Base-by-base conservation (phyloP, 1,140 invertebrate species). In the Orussus abietinus region DNA sequence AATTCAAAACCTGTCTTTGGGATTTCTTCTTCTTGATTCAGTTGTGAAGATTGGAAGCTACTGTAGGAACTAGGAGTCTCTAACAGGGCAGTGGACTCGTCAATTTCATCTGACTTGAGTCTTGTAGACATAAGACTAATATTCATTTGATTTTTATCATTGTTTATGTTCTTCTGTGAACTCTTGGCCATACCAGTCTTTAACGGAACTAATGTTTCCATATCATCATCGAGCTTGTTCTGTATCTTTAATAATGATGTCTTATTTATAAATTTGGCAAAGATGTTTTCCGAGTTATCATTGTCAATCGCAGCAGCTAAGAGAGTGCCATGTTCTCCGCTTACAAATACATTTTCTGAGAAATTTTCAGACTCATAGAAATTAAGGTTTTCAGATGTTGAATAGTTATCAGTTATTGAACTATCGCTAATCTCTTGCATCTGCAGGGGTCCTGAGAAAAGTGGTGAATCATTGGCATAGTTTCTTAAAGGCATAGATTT, bases 1-100 rank as follows among this genome's bases (percentile, higher is more conserved):
- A 86, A 85, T 56, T 85, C 83, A 47, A 83, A 80, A 25, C 84
- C 84, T 47, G 83, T 85, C 72, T 85, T 86, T 65, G 83, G 83
- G 50, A 82, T 74, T 26, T 74, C 72, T 21, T 75, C 64, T 29
- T 69, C 66, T 22, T 64, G 66, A 50, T 63, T 65, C 1, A 63
- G 46, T 20, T 64, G 55, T 1, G 64, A 61, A 9, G 62, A 64
- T 35, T 70, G 61, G 26, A 67, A 69, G 34, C 62, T 71, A 12
- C 48, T 57, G 43, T 59, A 64, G 31, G 64, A 66, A 33, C 57
- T 65, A 5, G 66, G 59, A n/a, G 64, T 67, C 11, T 71, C 66
- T 34, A 70, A 32, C 18, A 66, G 18, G 35, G 60, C 57, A 7
- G 62, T 61, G 7, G 67, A 67, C 34, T 73, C 69, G 22, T 55